Percentiles rank a stretch among this genome's conserved stretches.
These are phyloP conservation scores for Platyura marginata DNA, from an alignment of 1,140 invertebrate genomes.

Conservation along the genomic window DNA sequence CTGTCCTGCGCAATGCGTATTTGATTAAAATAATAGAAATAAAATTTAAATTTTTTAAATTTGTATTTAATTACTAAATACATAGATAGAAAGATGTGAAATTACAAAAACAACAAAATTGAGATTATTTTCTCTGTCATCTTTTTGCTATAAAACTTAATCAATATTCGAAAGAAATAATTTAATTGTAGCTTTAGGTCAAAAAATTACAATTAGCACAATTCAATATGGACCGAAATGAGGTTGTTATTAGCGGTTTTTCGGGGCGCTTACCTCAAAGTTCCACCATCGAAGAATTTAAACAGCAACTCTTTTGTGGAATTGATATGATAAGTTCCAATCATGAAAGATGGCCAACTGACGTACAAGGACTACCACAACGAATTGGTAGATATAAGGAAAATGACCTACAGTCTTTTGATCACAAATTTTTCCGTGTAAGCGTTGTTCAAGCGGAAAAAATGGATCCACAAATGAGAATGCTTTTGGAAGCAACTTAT, in stretches of 20 bases:
- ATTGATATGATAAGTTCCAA: background rate
- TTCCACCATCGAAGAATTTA: background rate
- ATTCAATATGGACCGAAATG: too few relatives aligned
- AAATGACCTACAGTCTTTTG: conserved; percentile 15
- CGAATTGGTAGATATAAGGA: background rate
- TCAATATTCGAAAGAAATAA: too few relatives aligned
- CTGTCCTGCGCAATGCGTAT: too few relatives aligned
- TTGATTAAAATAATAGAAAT: too few relatives aligned
- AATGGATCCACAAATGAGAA: conserved; percentile 24
- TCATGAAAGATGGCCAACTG: background rate
- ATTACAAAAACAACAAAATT: too few relatives aligned
- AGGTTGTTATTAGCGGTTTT: background rate
- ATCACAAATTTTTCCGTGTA: conserved; percentile 28
- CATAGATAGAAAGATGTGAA: too few relatives aligned
- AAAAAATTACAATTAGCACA: too few relatives aligned
- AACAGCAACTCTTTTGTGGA: background rate
- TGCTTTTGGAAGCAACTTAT: conserved; percentile 19
- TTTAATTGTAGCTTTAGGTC: too few relatives aligned
- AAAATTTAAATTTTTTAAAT: too few relatives aligned
- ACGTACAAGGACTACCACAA: background rate
- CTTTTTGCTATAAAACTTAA: too few relatives aligned
- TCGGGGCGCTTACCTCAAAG: background rate
- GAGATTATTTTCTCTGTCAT: too few relatives aligned
- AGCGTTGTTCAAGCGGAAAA: conserved; percentile 16
- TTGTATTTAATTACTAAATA: too few relatives aligned